Conservation (phyloP, 2,113 vertebrate species). For the Ariopsis seemanni region DNA sequence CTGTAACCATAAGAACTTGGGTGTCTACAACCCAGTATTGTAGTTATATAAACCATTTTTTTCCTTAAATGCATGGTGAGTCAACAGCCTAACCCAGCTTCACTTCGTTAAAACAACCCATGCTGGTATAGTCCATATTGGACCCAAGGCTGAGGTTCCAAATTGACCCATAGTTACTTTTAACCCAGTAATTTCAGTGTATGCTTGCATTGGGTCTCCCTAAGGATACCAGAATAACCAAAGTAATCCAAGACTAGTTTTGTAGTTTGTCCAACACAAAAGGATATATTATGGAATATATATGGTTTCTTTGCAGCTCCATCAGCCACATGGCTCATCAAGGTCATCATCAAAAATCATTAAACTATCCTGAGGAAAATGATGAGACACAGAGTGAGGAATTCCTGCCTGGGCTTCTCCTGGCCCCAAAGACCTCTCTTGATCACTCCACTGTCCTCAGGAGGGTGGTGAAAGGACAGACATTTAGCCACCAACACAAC, state of each 20-base stretch:
- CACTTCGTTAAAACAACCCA: not conserved
- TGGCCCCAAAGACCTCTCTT: not conserved
- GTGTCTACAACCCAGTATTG: not conserved
- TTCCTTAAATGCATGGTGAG: not conserved
- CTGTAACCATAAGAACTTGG: not conserved
- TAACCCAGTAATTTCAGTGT: not conserved
- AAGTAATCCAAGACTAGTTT: not conserved
- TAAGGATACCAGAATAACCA: not conserved
- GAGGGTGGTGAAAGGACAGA: not conserved
- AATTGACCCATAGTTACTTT: not conserved
- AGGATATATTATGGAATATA: not conserved
- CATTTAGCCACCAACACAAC: not conserved
- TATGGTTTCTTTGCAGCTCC: constrained; percentile 10
- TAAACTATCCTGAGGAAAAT: constrained; percentile 55
- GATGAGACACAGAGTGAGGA: constrained; percentile 47
- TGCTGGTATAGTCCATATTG: not conserved
- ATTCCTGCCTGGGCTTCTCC: constrained; percentile 24
- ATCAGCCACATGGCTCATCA: constrained; percentile 25
- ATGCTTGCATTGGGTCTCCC: not conserved
- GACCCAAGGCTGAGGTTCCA: not conserved
- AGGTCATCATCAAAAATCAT: not conserved
- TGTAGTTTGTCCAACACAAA: not conserved
- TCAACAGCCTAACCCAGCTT: not conserved
- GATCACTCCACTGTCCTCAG: not conserved
- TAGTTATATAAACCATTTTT: not conserved